Evolutionary conservation across 2,888 invertebrate genomes (phyloP).

Genomic region (Amblyteles armatorius): DNA sequence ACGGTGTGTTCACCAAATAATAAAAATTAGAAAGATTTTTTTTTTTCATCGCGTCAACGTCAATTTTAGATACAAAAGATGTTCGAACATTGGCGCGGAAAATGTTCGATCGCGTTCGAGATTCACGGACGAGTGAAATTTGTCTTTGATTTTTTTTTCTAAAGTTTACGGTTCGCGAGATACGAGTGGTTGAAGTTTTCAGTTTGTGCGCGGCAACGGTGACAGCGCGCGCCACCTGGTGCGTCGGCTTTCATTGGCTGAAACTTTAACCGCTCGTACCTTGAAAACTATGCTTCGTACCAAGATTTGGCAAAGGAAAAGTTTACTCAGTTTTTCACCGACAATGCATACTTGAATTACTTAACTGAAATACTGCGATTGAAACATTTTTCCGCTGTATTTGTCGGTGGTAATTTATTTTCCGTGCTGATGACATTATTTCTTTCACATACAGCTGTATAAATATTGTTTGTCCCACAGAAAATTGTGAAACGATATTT

Average conservation of each 20-base stretch:
- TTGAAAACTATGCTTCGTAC: not conserved
- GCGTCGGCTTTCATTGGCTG: not conserved
- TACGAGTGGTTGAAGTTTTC: not conserved
- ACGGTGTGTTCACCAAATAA: not conserved
- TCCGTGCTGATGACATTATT: not conserved
- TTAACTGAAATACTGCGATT: not conserved
- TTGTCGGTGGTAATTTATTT: not conserved
- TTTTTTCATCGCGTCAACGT: not conserved
- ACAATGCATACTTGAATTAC: not conserved
- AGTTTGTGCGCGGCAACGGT: not conserved
- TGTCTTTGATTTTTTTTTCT: conserved; percentile 1
- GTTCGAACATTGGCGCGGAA: not conserved
- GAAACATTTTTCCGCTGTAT: not conserved
- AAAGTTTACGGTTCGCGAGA: not conserved
- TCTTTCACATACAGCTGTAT: not conserved
- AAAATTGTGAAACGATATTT: no score
- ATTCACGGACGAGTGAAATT: not conserved
- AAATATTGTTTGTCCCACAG: not conserved
- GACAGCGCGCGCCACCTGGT: not conserved
- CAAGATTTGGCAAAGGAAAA: not conserved
- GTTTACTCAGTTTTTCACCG: not conserved
- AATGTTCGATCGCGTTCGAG: not conserved
- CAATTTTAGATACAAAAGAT: not conserved
- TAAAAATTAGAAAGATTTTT: not conserved
- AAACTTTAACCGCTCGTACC: not conserved